phyloP scores from a whole-genome alignment of 2,113 vertebrate genomes.

The Meleagris gallopavo region DNA sequence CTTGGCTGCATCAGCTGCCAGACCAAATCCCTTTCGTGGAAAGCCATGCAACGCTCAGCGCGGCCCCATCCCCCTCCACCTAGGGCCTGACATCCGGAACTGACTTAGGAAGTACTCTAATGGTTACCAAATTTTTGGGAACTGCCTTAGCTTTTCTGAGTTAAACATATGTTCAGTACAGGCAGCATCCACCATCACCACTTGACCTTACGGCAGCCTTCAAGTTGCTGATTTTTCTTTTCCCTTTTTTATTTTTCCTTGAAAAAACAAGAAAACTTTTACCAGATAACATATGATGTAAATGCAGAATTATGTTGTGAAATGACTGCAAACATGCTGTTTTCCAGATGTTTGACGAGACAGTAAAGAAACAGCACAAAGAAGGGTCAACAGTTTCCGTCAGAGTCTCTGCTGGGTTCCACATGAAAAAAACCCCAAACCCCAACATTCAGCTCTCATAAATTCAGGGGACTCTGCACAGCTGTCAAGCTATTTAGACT shows the following conservation, averaged over 20 bases:
- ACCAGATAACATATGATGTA: constrained; percentile 92
- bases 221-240: constrained; percentile 74
- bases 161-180: constrained; percentile 92
- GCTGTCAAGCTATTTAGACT: constrained; percentile 82
- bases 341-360: constrained; percentile 96
- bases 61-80: constrained; percentile 74
- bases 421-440: constrained; percentile 56
- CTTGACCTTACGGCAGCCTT: constrained; percentile 91
- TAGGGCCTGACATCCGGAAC: constrained; percentile 91
- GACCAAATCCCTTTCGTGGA: constrained; percentile 77
- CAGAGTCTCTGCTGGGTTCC: constrained; percentile 84
- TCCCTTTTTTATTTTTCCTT: not conserved
- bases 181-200: constrained; percentile 92
- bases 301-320: constrained; percentile 88
- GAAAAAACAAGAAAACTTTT: constrained; percentile 73
- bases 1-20: constrained; percentile 78
- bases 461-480: constrained; percentile 74
- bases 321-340: constrained; percentile 86
- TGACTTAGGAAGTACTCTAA: constrained; percentile 95
- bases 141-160: constrained; percentile 81
- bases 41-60: constrained; percentile 55
- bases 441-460: constrained; percentile 65
- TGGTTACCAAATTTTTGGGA: constrained; percentile 97
- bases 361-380: constrained; percentile 77
- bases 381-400: constrained; percentile 82